Percentiles rank a stretch among this genome's conserved stretches.
Evolutionary conservation across 1,140 invertebrate genomes (phyloP).

Genomic region (Drosophila quadrilineata): DNA sequence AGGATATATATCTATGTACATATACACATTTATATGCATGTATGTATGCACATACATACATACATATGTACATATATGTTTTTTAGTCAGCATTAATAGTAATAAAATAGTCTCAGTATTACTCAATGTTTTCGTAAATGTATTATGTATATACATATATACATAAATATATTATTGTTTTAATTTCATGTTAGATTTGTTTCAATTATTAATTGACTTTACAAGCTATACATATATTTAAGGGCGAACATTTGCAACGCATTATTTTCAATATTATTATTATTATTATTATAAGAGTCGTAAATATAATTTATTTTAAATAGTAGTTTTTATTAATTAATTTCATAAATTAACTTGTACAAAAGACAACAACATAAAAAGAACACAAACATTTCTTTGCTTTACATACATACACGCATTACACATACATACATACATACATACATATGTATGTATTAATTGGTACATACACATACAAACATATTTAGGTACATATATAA

Average conservation of each 20-base stretch:
- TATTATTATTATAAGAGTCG: slow-evolving; percentile 28
- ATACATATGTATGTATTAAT: background rate
- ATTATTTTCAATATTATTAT: slow-evolving; percentile 33
- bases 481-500: slow-evolving; percentile 11
- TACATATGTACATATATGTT: too few species aligned
- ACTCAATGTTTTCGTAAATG: too few species aligned
- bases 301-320: background rate
- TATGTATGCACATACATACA: too few species aligned
- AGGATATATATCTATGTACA: too few species aligned
- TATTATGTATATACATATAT: slow-evolving; percentile 18
- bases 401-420: slow-evolving; percentile 13
- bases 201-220: slow-evolving; percentile 49
- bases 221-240: slow-evolving; percentile 59
- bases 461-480: slow-evolving; percentile 21
- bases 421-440: slow-evolving; percentile 4
- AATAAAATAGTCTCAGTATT: background rate
- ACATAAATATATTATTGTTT: slow-evolving; percentile 58
- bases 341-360: slow-evolving; percentile 45
- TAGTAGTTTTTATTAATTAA: slow-evolving; percentile 21
- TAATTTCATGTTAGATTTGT: too few species aligned
- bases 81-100: too few species aligned
- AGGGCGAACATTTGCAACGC: slow-evolving; percentile 57
- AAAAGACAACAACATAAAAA: slow-evolving; percentile 39
- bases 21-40: too few species aligned
- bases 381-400: slow-evolving; percentile 24